phyloP scores from a whole-genome alignment of 2,888 invertebrate species.

The Machimus rusticus region DNA sequence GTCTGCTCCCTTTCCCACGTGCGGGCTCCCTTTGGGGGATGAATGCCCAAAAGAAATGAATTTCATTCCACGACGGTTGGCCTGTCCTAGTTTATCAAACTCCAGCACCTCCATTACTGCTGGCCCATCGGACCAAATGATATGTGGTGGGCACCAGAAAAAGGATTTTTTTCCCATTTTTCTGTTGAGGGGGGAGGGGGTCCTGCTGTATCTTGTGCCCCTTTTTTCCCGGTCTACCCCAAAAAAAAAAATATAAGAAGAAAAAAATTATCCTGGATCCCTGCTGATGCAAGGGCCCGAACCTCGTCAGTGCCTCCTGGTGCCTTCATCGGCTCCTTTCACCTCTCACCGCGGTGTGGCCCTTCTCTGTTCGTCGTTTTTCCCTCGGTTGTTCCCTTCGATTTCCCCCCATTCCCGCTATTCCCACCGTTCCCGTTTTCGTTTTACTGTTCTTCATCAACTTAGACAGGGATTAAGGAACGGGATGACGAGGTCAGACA shows the following conservation, averaged over 20 bases:
- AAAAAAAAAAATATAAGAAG: too few species aligned
- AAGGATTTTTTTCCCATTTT: conserved; percentile 42
- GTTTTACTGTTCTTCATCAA: conserved; percentile 43
- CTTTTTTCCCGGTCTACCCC: not conserved
- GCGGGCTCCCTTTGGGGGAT: conserved; percentile 26
- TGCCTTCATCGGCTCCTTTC: not conserved
- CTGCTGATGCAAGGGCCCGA: not conserved
- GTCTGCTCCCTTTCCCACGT: conserved; percentile 13
- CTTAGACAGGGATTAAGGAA: conserved; percentile 41
- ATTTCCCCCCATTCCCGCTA: too few species aligned
- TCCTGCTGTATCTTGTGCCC: conserved; percentile 24
- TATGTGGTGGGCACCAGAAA: conserved; percentile 40
- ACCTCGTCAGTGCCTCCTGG: not conserved
- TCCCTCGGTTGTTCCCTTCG: not conserved
- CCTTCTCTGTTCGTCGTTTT: not conserved
- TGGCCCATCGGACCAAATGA: conserved; percentile 40
- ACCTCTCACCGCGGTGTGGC: not conserved
- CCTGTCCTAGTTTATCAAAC: conserved; percentile 47
- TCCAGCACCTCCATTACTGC: conserved; percentile 39
- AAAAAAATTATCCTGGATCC: not conserved
- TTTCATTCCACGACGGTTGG: conserved; percentile 37
- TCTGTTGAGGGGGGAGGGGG: too few species aligned
- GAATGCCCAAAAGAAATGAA: conserved; percentile 45
- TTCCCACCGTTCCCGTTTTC: not conserved
- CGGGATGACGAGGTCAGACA: conserved; percentile 40